Percentiles rank a stretch among this genome's conserved stretches.
Conservation (phyloP, 2,888 invertebrate species). For the Coremacera marginata region DNA sequence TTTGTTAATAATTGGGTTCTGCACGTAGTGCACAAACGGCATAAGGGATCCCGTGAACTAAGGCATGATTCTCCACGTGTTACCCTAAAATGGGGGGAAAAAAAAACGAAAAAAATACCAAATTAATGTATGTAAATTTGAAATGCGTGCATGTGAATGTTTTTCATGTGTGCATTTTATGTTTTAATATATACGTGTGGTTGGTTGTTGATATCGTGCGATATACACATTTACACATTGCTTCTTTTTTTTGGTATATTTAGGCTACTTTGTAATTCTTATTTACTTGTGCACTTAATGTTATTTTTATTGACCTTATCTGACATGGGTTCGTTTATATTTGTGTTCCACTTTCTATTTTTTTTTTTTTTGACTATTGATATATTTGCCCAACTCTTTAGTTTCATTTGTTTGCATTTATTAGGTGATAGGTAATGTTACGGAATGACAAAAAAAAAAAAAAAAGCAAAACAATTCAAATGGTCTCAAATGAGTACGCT, state of each 20-base stretch:
- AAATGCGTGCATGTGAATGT: neutral
- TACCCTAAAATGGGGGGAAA: neutral
- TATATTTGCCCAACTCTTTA: neutral
- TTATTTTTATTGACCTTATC: conserved; percentile 28
- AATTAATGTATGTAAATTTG: conserved; percentile 9
- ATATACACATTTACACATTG: neutral
- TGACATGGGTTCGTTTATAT: neutral
- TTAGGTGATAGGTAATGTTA: neutral
- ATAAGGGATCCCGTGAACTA: too few relatives aligned
- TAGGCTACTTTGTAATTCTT: neutral
- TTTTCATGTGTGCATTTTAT: conserved; percentile 20
- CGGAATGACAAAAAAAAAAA: neutral
- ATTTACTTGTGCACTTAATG: conserved; percentile 15
- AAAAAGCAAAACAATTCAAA: neutral
- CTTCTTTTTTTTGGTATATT: neutral
- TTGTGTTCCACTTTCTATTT: too few relatives aligned
- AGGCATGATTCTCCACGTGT: neutral
- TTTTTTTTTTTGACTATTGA: too few relatives aligned
- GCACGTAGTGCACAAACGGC: too few relatives aligned
- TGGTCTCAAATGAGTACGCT: neutral
- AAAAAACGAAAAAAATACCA: neutral
- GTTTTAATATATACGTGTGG: neutral
- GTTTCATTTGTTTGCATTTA: neutral
- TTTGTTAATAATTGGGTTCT: too few relatives aligned
- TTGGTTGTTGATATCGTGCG: conserved; percentile 7